phyloP scores from a whole-genome alignment of 2,113 vertebrate species.

The Sebastes schlegelii region DNA sequence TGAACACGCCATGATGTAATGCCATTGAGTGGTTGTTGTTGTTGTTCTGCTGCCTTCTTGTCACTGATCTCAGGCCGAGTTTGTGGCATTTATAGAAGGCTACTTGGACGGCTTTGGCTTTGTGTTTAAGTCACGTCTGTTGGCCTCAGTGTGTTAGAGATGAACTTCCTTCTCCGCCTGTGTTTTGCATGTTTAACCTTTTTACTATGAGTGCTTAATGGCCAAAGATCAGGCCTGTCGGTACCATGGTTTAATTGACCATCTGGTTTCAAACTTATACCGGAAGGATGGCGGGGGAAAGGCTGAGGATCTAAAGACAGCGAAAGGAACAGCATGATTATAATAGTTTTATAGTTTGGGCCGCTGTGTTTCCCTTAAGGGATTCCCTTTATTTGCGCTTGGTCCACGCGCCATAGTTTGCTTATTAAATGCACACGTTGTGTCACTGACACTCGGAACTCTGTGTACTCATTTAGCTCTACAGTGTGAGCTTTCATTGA shows the following conservation, averaged over 20 bases:
- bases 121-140: not conserved
- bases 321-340: not conserved
- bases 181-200: constrained; percentile 2
- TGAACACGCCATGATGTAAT: not conserved
- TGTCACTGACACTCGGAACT: not conserved
- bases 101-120: not conserved
- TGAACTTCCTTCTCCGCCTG: not conserved
- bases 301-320: not conserved
- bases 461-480: not conserved
- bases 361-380: not conserved
- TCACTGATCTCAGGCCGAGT: not conserved
- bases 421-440: not conserved
- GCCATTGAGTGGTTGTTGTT: not conserved
- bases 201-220: not conserved
- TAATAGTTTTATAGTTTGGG: not conserved
- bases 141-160: not conserved
- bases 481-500: constrained; percentile 1
- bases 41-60: constrained; percentile 1
- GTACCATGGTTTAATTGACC: not conserved
- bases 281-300: not conserved
- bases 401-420: not conserved
- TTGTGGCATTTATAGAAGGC: not conserved
- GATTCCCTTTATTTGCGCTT: not conserved
- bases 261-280: not conserved
- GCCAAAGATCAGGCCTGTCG: not conserved